phyloP scores from a whole-genome alignment of 1,140 invertebrate species.

The Anoplolepis gracilipes region DNA sequence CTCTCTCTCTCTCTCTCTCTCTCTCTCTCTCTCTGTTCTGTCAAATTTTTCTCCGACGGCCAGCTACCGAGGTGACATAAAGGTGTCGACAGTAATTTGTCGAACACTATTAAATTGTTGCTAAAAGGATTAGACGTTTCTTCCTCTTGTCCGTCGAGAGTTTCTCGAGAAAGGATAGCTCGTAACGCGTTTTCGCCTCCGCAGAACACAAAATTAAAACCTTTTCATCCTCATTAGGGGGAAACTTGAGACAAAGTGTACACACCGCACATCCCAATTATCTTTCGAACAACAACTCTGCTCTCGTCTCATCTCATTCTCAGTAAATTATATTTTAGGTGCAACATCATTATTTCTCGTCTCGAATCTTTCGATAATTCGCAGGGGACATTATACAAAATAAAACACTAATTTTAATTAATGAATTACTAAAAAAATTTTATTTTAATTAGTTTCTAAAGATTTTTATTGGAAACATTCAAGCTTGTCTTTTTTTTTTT shows the following conservation, averaged over 20 bases:
- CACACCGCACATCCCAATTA: conserved; percentile 33
- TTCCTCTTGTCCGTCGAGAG: no score
- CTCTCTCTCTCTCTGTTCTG: no score
- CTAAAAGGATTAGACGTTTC: conserved; percentile 34
- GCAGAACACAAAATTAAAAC: conserved; percentile 39
- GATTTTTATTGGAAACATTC: background rate
- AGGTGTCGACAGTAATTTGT: conserved; percentile 25
- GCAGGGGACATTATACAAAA: background rate
- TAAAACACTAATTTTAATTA: no score
- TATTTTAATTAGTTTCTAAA: no score
- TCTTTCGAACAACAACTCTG: conserved; percentile 25
- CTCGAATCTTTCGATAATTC: background rate
- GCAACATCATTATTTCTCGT: background rate
- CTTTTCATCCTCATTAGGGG: conserved; percentile 48
- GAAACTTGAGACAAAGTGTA: conserved; percentile 27
- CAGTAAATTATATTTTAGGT: conserved; percentile 26
- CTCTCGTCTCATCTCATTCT: conserved; percentile 14
- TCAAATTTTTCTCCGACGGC: background rate
- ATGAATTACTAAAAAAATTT: no score
- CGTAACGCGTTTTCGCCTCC: background rate
- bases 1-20: no score
- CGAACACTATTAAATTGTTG: conserved; percentile 25
- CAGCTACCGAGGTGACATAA: background rate
- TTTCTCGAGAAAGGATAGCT: background rate
- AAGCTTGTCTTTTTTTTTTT: background rate